These are phyloP conservation scores for Calephelis perditalis DNA, from an alignment of 2,888 invertebrate genomes.

Conservation along the genomic window DNA sequence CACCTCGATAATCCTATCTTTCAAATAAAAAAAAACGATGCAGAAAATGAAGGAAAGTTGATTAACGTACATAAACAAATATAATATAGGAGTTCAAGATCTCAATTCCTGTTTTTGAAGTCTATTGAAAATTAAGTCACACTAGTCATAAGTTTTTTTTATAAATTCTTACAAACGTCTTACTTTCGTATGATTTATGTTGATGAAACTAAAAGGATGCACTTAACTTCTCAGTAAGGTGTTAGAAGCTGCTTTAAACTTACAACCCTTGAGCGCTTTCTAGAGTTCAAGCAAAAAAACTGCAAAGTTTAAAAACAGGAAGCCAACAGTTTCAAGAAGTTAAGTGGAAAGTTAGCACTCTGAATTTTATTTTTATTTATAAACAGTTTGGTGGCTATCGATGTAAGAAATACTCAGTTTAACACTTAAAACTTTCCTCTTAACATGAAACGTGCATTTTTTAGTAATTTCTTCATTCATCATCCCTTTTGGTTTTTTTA, in stretches of 20 bases:
- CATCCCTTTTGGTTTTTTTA: background rate
- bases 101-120: too few relatives aligned
- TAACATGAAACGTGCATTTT: background rate
- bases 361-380: conserved; percentile 61
- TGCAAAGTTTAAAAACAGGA: conserved; percentile 66
- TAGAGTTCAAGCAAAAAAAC: conserved; percentile 57
- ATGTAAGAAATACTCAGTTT: conserved; percentile 48
- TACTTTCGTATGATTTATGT: conserved; percentile 23
- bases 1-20: too few relatives aligned
- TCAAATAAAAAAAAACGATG: too few relatives aligned
- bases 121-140: too few relatives aligned
- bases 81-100: too few relatives aligned
- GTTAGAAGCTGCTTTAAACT: conserved; percentile 70
- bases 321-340: conserved; percentile 70
- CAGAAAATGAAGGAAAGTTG: too few relatives aligned
- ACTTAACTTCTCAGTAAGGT: conserved; percentile 46
- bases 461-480: conserved; percentile 18
- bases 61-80: too few relatives aligned
- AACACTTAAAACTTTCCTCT: conserved; percentile 33
- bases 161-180: background rate
- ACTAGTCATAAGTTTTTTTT: too few relatives aligned
- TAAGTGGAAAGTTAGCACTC: conserved; percentile 70
- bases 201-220: conserved; percentile 33
- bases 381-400: conserved; percentile 45
- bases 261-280: conserved; percentile 62